Base-by-base conservation (phyloP, 2,888 invertebrate genomes). In the Lypha dubia region DNA sequence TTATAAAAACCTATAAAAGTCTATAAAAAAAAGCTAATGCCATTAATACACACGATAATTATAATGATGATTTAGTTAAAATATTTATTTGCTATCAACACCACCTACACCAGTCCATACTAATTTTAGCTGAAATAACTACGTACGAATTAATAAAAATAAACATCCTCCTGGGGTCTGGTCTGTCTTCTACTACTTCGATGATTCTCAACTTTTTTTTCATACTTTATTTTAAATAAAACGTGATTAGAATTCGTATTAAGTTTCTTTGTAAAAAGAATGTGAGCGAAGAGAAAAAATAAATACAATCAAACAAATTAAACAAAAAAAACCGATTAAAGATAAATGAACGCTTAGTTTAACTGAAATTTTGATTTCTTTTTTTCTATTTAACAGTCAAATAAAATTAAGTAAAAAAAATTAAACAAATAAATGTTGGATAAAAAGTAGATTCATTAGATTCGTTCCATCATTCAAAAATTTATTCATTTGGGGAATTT, bases 391-490 rank as follows among this genome's bases (percentile, higher is more conserved):
- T 35, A 51, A 46, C 44, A 41, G 53, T 28, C 58, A 44, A 76
- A 67, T 67, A 75, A 53, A 62, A 46, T 35, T 20, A 8, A 0
- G 46, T 9, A 28, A 49, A 22, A 63, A 49, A 73, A 60, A 22
- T 44, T 63, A 49, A 73, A 58, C 38, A 79, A 73, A 71, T 62
- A 71, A 63, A 46, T 62, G 44, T 35, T 51, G 24, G 51, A 51
- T 58, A 53, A 35, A 60, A 51, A 67, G 44, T 5, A 62, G 62
- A 63, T 70, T 63, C 71, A 71, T 49, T 71, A 67, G 46, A 75
- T 81, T 82, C 75, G 75, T 76, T 82, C 75, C 75, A 82, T 82
- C 81, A 82, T 17, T 81, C 75, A 70, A 75, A 28, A 75, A 38
- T 32, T 56, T 46, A 65, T 56, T 41, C 53, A 38, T 70, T 67